A percentile compares a stretch with the other conserved stretches of the same genome.
phyloP scores from a whole-genome alignment of 2,797 vertebrate genomes.

The Squalus acanthias region DNA sequence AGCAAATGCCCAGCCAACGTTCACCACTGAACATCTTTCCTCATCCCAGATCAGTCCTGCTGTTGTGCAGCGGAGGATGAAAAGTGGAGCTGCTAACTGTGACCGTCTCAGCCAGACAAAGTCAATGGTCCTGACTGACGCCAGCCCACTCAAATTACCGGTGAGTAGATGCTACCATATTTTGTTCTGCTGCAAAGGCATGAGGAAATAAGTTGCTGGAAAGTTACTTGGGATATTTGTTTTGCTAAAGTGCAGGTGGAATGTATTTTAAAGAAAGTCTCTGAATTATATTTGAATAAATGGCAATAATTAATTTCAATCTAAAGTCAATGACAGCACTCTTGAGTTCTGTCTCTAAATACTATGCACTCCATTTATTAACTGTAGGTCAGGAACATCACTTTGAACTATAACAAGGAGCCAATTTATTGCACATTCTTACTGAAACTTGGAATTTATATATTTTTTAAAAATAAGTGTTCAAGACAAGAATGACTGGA shows the following conservation, averaged over 20 bases:
- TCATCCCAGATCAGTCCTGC: slow-evolving; percentile 43
- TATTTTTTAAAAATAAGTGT: neutral
- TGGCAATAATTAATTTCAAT: neutral
- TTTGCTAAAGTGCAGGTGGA: neutral
- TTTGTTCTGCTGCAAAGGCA: neutral
- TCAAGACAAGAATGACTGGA: neutral
- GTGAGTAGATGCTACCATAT: slow-evolving; percentile 58
- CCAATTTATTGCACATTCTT: neutral
- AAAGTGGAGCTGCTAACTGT: slow-evolving; percentile 61
- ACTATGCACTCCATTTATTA: neutral
- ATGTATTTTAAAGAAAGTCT: neutral
- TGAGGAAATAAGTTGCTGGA: neutral
- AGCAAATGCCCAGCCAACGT: neutral
- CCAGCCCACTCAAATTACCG: slow-evolving; percentile 61
- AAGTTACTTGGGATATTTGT: neutral
- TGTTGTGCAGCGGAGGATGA: slow-evolving; percentile 76
- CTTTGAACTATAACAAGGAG: neutral
- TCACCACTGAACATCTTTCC: neutral
- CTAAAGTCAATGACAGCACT: neutral
- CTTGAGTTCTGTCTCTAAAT: neutral
- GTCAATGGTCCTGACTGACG: slow-evolving; percentile 82
- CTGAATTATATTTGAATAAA: neutral
- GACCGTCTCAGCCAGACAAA: slow-evolving; percentile 85
- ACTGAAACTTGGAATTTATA: neutral
- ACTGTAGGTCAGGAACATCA: neutral